phyloP scores from a whole-genome alignment of 2,113 vertebrate genomes.

The Blennius ocellaris region DNA sequence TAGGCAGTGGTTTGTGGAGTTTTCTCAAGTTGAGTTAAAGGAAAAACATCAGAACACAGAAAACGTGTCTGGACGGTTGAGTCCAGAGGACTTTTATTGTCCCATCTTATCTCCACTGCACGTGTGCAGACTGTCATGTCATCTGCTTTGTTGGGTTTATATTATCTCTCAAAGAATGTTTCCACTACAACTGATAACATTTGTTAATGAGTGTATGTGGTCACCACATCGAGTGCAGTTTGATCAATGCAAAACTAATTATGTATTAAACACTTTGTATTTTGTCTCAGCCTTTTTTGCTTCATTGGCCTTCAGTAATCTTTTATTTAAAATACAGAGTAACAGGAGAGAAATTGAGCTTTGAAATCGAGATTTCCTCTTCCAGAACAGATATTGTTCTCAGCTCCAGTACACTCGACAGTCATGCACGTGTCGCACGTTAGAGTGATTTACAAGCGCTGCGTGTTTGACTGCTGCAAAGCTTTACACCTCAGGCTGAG shows the following conservation, averaged over 20 bases:
- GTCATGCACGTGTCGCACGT: neutral
- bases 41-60: neutral
- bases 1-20: too few relatives aligned
- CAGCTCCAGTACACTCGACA: neutral
- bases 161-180: constrained; percentile 2
- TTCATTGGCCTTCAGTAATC: neutral
- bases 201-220: neutral
- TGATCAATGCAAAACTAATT: neutral
- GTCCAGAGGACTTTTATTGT: neutral
- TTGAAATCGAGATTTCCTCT: neutral
- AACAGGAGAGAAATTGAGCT: too few relatives aligned
- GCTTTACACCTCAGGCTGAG: neutral
- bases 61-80: too few relatives aligned
- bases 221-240: constrained; percentile 31
- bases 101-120: neutral
- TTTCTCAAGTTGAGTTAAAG: too few relatives aligned
- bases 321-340: neutral
- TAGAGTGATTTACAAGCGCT: neutral
- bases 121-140: neutral
- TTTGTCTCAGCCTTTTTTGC: too few relatives aligned
- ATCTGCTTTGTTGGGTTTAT: neutral
- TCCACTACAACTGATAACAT: neutral
- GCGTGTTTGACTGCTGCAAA: neutral
- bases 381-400: neutral
- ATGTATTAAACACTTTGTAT: too few relatives aligned